Conservation (phyloP, 1,140 invertebrate genomes). For the Neodiprion pinetum region DNA sequence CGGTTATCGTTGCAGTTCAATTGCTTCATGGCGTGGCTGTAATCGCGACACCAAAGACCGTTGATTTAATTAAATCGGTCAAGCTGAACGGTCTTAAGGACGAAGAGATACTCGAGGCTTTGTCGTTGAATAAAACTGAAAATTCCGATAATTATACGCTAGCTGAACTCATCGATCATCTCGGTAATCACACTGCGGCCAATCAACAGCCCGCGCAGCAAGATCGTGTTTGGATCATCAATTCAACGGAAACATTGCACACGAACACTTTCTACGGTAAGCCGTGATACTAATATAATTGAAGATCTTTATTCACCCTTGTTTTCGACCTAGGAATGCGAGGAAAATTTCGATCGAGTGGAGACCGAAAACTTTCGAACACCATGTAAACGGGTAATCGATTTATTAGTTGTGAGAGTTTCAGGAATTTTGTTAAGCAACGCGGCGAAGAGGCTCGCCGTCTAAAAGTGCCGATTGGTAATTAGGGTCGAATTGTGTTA, state of each 20-base stretch:
- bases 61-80: constrained; percentile 33
- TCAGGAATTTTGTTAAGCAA: no score
- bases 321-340: no score
- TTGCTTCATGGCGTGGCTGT: background rate
- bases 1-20: background rate
- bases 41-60: constrained; percentile 25
- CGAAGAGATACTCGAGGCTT: constrained; percentile 40
- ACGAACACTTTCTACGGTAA: constrained; percentile 42
- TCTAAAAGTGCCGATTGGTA: no score
- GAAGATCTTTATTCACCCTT: no score
- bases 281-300: background rate
- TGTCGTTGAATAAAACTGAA: constrained; percentile 39
- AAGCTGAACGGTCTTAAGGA: constrained; percentile 36
- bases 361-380: no score
- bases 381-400: no score
- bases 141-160: constrained; percentile 42
- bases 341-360: no score
- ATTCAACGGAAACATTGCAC: constrained; percentile 8
- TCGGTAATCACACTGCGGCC: constrained; percentile 18
- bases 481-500: no score
- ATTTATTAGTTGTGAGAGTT: no score
- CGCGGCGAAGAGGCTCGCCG: no score
- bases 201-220: background rate
- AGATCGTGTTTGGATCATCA: constrained; percentile 12
- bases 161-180: constrained; percentile 33